Base-by-base conservation (phyloP, 2,888 invertebrate species). In the Argyra leucocephala region DNA sequence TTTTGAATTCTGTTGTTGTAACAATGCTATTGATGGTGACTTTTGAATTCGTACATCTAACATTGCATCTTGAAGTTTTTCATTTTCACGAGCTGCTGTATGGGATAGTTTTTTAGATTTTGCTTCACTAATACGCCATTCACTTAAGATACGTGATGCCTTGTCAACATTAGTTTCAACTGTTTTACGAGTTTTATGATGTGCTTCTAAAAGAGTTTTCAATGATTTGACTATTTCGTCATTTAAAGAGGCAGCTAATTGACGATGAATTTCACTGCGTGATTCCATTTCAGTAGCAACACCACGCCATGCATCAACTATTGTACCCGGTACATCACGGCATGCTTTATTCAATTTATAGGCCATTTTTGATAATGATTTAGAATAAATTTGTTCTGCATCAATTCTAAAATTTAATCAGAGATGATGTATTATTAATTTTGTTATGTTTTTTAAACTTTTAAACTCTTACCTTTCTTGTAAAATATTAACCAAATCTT, bases 171-270 rank as follows among this genome's bases (percentile, higher is more conserved):
- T 86, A 67, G 85, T 84, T 75, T 90, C 90, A 69, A 88, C 86
- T 80, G 84, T 82, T 79, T 89, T 89, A 71, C 89, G 80, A 64
- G 86, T 82, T 76, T 88, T 86, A 73, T 88, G 85, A 74, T 89
- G 88, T 72, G 83, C 84, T 69, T 89, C 89, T 58, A 87, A 84
- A 63, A 89, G 83, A 69, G 82, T 80, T 77, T 88, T 89, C 74
- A 96, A 83, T 64, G 96, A 96, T 80, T 93, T 93, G 26, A 92
- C 91, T 68, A 96, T 85, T 76, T 96, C 95, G 71, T 96, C 96
- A 67, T 88, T 82, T 59, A 96, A 81, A 57, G 90, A 86, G 70
- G 83, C 84, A 66, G 91, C 89, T 80, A 93, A 85, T 76, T 88
- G 86, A 76, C 92, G 87, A 82, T 96, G 96, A 65, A 91, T 86